Conservation (phyloP, 2,888 invertebrate genomes). For the Calameuta filiformis region DNA sequence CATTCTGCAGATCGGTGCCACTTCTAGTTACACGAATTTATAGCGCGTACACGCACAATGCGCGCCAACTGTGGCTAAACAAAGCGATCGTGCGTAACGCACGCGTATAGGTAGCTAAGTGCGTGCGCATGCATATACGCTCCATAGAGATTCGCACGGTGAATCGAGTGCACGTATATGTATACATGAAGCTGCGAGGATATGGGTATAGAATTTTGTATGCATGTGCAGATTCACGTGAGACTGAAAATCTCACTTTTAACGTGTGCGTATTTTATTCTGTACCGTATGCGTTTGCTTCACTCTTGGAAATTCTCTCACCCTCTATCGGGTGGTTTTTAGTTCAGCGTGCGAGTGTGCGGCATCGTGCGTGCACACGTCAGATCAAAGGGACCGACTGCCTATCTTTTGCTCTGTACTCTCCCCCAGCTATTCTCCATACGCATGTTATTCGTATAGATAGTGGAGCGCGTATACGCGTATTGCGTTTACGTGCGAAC, state of each 20-base stretch:
- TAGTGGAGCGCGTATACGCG: not conserved
- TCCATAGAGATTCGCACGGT: not conserved
- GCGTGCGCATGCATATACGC: not conserved
- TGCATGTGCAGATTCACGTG: not conserved
- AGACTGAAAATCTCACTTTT: slow-evolving; percentile 1
- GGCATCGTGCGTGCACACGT: slow-evolving; percentile 34
- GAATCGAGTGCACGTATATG: not conserved
- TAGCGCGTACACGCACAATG: slow-evolving; percentile 50
- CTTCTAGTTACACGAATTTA: slow-evolving; percentile 47
- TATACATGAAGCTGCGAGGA: not conserved
- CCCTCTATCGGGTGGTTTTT: slow-evolving; percentile 7
- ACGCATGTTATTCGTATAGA: slow-evolving; percentile 2
- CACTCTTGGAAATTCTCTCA: slow-evolving; percentile 19
- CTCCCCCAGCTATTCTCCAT: not conserved
- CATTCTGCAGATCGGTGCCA: slow-evolving; percentile 40
- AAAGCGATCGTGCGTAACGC: slow-evolving; percentile 24
- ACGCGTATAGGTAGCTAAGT: not conserved
- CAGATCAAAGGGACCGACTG: slow-evolving; percentile 57
- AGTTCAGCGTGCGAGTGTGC: not conserved
- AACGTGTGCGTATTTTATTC: slow-evolving; percentile 30
- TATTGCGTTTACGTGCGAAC: not conserved
- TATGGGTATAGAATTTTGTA: not conserved
- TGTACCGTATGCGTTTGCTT: slow-evolving; percentile 15
- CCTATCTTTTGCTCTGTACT: slow-evolving; percentile 42
- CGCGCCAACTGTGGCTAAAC: slow-evolving; percentile 44